phyloP scores from a whole-genome alignment of 2,113 vertebrate genomes.

The Oncorhynchus kisutch region DNA sequence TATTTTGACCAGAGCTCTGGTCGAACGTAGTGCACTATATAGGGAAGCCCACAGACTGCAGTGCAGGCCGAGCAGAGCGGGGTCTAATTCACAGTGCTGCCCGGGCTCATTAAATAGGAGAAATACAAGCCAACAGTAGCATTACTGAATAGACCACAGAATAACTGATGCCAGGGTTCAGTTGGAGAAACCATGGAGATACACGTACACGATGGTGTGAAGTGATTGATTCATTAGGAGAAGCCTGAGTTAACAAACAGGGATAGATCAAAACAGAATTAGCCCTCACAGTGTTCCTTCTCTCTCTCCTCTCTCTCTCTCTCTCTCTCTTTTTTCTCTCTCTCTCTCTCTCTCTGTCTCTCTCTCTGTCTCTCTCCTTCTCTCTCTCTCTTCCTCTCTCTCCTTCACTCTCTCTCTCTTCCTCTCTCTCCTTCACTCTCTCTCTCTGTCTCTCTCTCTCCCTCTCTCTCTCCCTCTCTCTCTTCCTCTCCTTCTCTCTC shows the following conservation, averaged over 20 bases:
- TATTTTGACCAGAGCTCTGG: too few species aligned
- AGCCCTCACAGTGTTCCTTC: not conserved
- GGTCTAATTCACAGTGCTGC: slow-evolving; percentile 59
- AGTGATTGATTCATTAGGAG: slow-evolving; percentile 42
- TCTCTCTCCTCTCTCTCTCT: too few species aligned
- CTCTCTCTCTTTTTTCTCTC: too few species aligned
- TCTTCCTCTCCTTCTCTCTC: not conserved
- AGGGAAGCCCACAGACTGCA: too few species aligned
- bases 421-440: too few species aligned
- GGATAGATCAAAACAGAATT: slow-evolving; percentile 56
- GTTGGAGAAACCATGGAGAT: not conserved
- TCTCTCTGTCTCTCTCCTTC: not conserved
- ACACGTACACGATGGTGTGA: slow-evolving; percentile 25
- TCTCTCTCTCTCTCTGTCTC: not conserved
- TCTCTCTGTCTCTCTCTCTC: too few species aligned
- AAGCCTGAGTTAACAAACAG: slow-evolving; percentile 48
- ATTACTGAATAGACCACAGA: slow-evolving; percentile 42
- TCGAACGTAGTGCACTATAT: too few species aligned
- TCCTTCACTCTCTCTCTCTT: too few species aligned
- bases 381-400: fast-evolving
- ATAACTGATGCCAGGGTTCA: slow-evolving; percentile 9
- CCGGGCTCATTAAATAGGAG: slow-evolving; percentile 69
- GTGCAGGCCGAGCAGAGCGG: slow-evolving; percentile 26
- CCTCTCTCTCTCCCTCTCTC: too few species aligned
- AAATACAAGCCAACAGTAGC: slow-evolving; percentile 46